Percentiles rank a stretch among this genome's conserved stretches.
Conservation (phyloP, 2,888 invertebrate genomes). For the Pardosa pseudoannulata region DNA sequence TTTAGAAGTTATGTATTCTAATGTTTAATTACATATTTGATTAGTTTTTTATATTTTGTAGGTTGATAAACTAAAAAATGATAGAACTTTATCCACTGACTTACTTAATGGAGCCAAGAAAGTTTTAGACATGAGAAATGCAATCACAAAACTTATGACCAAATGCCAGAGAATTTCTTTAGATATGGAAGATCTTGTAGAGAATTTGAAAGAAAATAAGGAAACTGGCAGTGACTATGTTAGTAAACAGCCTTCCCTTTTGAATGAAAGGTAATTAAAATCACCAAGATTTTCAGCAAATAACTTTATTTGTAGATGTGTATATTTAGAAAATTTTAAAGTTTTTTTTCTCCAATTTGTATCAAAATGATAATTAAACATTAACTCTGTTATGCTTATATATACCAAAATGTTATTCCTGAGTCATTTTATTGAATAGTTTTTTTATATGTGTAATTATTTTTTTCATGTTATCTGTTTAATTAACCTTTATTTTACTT, state of each 20-base stretch:
- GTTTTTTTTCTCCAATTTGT: no score
- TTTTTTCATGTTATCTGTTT: no score
- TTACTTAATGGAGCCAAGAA: slow-evolving; percentile 88
- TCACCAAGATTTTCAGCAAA: no score
- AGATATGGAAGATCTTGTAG: slow-evolving; percentile 87
- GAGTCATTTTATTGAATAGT: no score
- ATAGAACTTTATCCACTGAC: slow-evolving; percentile 85
- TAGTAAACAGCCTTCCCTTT: slow-evolving; percentile 84
- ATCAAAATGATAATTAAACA: no score
- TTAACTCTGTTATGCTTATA: no score
- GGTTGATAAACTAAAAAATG: slow-evolving; percentile 82
- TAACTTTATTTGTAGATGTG: background rate
- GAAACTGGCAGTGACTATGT: slow-evolving; percentile 78
- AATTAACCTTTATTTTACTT: no score
- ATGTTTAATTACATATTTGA: background rate
- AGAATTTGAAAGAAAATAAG: slow-evolving; percentile 74
- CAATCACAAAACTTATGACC: slow-evolving; percentile 87
- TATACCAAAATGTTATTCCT: no score
- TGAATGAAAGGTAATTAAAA: slow-evolving; percentile 83
- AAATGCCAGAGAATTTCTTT: slow-evolving; percentile 89
- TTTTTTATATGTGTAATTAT: no score
- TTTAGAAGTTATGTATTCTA: no score
- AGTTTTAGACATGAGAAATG: slow-evolving; percentile 82
- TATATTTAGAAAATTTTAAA: background rate
- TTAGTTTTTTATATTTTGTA: slow-evolving; percentile 60